Evolutionary conservation across 2,888 invertebrate species (phyloP), one percentile per base, ranked within the genome.

Genomic region (Oxycera nigricornis): DNA sequence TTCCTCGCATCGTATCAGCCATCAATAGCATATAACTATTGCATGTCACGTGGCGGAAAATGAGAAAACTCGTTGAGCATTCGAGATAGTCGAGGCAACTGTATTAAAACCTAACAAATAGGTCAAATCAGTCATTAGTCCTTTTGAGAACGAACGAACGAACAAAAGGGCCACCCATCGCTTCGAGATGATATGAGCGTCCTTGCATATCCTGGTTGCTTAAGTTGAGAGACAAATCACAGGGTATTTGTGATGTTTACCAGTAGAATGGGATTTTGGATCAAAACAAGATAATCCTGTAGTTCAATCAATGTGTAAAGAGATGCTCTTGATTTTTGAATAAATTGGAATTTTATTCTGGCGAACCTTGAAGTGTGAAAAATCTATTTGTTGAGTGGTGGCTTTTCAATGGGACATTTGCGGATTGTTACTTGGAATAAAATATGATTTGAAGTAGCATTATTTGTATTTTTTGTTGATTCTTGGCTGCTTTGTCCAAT

Each of bases 121-220:
- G 59, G 59, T 30, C 30, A 30, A 59, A 59, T 59, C 59, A 59
- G 30, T 59, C 59, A 30, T 59, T 59, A 59, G 30, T 59, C 14
- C 59, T 30, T 11, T 59, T 59, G 59, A 28, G 28, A n/a, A 28
- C 59, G 59, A n/a, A 28, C 59, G 59, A 9, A 59, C n/a, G 11
- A n/a, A 59, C 30, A 59, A 59, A 59, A n/a, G 24, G 59, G 30
- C 59, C 59, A 28, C 28, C 52, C 52, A 24, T 24, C 24, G 52
- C 52, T 55, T 17, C 22, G n/a, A 55, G 46, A 46, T 17, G 7
- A 35, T 39, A 14, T 14, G 39, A 39, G 39, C 1, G 14, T 39
- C 9, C 14, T 20, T 0, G 55, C 11, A 22, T 22, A 20, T 22
- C 24, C 50, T 30, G 26, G 17, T 11, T 2, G 17, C 30, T 28